Conservation (phyloP, 2,113 vertebrate species). For the Apteryx mantelli region DNA sequence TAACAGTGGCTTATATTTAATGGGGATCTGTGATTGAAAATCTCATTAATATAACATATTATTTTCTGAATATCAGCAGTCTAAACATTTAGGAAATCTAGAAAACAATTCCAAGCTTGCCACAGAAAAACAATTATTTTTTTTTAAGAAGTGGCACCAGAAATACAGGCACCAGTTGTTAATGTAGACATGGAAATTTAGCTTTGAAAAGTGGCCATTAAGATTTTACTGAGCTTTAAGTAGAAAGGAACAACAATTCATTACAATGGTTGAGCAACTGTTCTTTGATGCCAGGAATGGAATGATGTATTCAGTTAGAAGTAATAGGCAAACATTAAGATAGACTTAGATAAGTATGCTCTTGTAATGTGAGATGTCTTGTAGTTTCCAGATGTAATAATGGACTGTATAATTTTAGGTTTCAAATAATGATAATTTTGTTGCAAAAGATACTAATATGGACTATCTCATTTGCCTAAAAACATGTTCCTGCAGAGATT, state of each 20-base stretch:
- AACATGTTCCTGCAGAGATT: neutral
- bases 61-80: neutral
- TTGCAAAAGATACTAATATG: neutral
- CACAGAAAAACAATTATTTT: neutral
- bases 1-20: slow-evolving; percentile 15
- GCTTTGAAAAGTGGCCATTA: neutral
- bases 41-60: neutral
- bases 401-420: neutral
- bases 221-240: neutral
- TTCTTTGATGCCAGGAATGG: neutral
- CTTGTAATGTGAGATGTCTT: neutral
- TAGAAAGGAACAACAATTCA: neutral
- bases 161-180: neutral
- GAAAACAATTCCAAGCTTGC: neutral
- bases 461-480: slow-evolving; percentile 9
- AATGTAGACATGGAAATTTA: neutral
- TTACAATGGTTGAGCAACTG: neutral
- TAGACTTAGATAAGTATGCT: neutral
- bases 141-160: neutral
- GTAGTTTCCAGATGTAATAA: neutral
- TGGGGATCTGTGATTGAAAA: slow-evolving; percentile 28
- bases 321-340: neutral
- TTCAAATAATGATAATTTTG: neutral
- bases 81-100: neutral
- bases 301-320: neutral